Base-by-base conservation (phyloP, 2,113 vertebrate species). In the Conger conger region DNA sequence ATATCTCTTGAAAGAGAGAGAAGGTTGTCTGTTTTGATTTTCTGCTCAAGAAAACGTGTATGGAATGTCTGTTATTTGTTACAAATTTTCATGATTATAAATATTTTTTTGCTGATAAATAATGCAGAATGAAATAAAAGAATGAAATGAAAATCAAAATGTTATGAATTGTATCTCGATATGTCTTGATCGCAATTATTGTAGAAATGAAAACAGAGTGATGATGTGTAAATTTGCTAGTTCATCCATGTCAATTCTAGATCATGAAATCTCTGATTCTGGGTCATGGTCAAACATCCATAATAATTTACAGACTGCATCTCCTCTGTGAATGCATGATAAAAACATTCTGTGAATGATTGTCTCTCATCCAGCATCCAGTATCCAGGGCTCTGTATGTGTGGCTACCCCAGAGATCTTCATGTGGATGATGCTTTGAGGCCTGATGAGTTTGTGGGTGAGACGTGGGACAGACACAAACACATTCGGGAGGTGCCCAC, bases 401-500 rank as follows among this genome's bases (percentile, higher is more conserved):
- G 98, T 1, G 97, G 98, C 78, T 95, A 98, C 82, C 84, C 92
- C 0, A 96, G 91, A 42, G 88, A 88, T 0, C 89, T 94, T 45
- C 98, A 98, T 87, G 81, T 87, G n/a, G 93, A 94, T 0, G 94
- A 96, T 80, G 97, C 96, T 88, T 89, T 92, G 83, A 95, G 94
- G 76, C 90, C 95, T 0, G 92, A 93, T 0, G 20, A 92, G 79
- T 95, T 92, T 86, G 88, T 92, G 68, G 95, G 92, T 8, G 90
- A 93, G 86, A 85, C 91, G 0, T 99, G 98, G 97, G 89, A 97
- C 87, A 89, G 78, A 76, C 89, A 93, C 85, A 95, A 87, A 83
- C 97, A 99, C 4, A 83, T 97, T 83, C 91, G 86, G 0, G 95
- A 99, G 82, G 90, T 92, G 85, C 95, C 96, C 0, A 99, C 97